phyloP scores from a whole-genome alignment of 2,888 invertebrate genomes.

The Choristoneura rosaceana region DNA sequence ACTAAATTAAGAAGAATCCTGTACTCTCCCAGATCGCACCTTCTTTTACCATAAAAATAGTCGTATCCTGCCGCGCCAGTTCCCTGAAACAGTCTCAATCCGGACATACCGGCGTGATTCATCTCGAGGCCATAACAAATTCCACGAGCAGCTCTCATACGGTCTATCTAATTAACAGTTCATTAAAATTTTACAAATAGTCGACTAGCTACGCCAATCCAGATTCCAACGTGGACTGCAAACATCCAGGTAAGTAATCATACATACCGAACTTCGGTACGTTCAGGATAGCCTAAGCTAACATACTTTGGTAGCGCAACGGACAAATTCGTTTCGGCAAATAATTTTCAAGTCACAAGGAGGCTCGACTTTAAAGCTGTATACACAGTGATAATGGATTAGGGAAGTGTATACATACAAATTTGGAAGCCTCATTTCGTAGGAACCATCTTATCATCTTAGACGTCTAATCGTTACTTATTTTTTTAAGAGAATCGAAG shows the following conservation, averaged over 20 bases:
- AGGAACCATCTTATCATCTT: background rate
- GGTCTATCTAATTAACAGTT: constrained; percentile 7
- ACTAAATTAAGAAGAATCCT: background rate
- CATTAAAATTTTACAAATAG: background rate
- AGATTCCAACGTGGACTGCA: constrained; percentile 21
- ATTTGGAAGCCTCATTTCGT: constrained; percentile 1
- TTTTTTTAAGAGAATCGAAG: background rate
- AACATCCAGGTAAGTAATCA: constrained; percentile 14
- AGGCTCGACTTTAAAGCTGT: constrained; percentile 12
- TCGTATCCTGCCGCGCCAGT: constrained; percentile 16
- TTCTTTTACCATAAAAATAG: constrained; percentile 1
- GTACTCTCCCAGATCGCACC: no score
- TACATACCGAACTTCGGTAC: constrained; percentile 13
- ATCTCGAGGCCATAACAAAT: constrained; percentile 5
- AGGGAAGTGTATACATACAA: constrained; percentile 6
- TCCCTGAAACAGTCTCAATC: constrained; percentile 20
- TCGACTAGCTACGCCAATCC: background rate
- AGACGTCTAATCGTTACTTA: background rate
- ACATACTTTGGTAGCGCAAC: constrained; percentile 17
- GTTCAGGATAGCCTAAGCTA: constrained; percentile 23
- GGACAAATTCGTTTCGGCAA: constrained; percentile 34
- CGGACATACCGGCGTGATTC: constrained; percentile 37
- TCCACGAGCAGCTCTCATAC: background rate
- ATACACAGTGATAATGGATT: constrained; percentile 6
- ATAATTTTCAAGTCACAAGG: constrained; percentile 27